Conservation (phyloP, 2,888 invertebrate genomes). For the Nomada fucata region DNA sequence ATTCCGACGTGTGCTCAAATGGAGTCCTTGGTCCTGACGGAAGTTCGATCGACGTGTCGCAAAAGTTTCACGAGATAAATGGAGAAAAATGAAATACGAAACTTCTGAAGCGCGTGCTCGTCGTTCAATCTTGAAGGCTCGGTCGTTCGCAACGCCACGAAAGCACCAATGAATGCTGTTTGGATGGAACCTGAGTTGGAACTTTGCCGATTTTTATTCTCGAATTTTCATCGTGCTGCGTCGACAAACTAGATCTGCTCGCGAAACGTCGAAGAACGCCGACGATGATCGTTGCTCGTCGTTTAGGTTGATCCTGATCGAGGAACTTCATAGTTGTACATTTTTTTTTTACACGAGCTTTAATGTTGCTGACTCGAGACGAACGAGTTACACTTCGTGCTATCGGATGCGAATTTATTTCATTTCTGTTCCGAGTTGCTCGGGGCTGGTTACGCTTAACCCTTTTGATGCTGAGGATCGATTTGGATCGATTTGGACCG, state of each 20-base stretch:
- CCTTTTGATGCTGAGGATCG: no score
- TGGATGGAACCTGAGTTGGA: conserved; percentile 48
- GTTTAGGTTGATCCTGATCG: neutral
- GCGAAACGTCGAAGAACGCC: neutral
- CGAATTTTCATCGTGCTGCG: conserved; percentile 15
- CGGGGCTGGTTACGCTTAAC: no score
- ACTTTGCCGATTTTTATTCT: conserved; percentile 5
- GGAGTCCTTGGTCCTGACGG: conserved; percentile 1
- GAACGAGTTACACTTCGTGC: no score
- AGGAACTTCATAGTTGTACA: neutral
- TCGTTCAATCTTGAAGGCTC: neutral
- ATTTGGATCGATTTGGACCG: no score
- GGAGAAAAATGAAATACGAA: neutral
- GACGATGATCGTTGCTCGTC: neutral
- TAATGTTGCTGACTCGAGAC: no score
- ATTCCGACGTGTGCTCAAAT: neutral
- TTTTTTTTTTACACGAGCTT: neutral
- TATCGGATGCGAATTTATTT: no score
- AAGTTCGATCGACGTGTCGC: neutral
- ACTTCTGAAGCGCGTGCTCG: neutral
- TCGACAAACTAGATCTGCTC: neutral
- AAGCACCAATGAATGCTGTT: conserved; percentile 25
- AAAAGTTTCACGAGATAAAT: neutral
- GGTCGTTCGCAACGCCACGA: conserved; percentile 26
- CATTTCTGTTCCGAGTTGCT: no score